A percentile compares a stretch with the other conserved stretches of the same genome.
These are phyloP conservation scores for Sisor rabdophorus DNA, from an alignment of 2,113 vertebrate species.

Conservation along the genomic window DNA sequence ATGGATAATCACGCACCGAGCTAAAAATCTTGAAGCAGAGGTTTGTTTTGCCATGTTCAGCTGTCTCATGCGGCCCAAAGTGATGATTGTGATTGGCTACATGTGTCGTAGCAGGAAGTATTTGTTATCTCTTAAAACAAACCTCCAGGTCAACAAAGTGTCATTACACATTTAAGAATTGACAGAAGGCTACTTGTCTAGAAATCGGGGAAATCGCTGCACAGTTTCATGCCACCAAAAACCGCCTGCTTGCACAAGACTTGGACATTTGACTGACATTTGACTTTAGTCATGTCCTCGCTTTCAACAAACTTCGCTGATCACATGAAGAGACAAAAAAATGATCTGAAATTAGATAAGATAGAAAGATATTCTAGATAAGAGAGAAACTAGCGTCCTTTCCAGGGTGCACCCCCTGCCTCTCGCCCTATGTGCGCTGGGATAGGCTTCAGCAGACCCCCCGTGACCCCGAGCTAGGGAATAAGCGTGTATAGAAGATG, in stretches of 20 bases:
- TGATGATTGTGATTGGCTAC: conserved; percentile 18
- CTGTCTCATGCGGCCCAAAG: background rate
- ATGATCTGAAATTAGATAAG: no score
- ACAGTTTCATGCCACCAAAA: background rate
- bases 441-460: no score
- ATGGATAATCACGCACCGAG: background rate
- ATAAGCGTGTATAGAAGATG: no score
- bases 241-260: background rate
- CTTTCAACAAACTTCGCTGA: background rate
- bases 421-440: no score
- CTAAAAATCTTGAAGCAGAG: background rate
- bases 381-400: no score
- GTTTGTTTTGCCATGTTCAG: background rate
- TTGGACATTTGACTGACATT: conserved; percentile 2
- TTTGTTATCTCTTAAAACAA: background rate
- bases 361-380: no score
- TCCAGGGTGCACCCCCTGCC: no score
- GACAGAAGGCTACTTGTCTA: background rate
- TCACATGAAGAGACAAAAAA: background rate
- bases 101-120: background rate
- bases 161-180: background rate
- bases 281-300: background rate
- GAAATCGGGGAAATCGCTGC: background rate
- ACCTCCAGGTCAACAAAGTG: background rate
- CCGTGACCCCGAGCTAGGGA: no score